These are phyloP conservation scores for Triplophysa bombifrons DNA, from an alignment of 2,797 vertebrate species.

Conservation along the genomic window DNA sequence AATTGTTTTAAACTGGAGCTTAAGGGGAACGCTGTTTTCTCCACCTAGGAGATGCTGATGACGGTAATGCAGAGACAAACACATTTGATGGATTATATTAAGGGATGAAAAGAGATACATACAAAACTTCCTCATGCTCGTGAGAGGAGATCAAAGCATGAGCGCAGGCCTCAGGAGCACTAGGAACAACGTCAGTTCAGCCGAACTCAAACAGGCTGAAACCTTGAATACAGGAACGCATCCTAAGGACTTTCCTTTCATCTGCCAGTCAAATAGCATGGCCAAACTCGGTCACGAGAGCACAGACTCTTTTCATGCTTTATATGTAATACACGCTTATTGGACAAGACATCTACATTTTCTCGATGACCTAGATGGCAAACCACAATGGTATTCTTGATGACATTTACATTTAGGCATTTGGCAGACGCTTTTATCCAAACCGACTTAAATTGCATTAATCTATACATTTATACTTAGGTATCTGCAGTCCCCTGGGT, in stretches of 20 bases:
- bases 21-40: conserved; percentile 16
- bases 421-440: no score
- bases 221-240: conserved; percentile 69
- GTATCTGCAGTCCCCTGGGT: no score
- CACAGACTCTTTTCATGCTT: conserved; percentile 6
- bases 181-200: conserved; percentile 69
- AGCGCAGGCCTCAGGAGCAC: conserved; percentile 68
- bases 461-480: no score
- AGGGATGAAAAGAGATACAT: conserved; percentile 75
- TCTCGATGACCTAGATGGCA: conserved; percentile 35
- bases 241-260: conserved; percentile 58
- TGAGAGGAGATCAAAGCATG: conserved; percentile 76
- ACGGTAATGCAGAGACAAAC: conserved; percentile 77
- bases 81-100: conserved; percentile 77
- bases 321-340: conserved; percentile 3
- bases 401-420: no score
- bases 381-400: neutral
- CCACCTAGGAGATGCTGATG: conserved; percentile 66
- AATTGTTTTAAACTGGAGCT: conserved; percentile 12
- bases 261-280: conserved; percentile 35
- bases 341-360: conserved; percentile 25
- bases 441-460: no score
- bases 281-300: conserved; percentile 25
- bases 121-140: conserved; percentile 69
- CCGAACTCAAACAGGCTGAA: conserved; percentile 71